phyloP scores from a whole-genome alignment of 1,140 invertebrate genomes.

The Chironomus tepperi region DNA sequence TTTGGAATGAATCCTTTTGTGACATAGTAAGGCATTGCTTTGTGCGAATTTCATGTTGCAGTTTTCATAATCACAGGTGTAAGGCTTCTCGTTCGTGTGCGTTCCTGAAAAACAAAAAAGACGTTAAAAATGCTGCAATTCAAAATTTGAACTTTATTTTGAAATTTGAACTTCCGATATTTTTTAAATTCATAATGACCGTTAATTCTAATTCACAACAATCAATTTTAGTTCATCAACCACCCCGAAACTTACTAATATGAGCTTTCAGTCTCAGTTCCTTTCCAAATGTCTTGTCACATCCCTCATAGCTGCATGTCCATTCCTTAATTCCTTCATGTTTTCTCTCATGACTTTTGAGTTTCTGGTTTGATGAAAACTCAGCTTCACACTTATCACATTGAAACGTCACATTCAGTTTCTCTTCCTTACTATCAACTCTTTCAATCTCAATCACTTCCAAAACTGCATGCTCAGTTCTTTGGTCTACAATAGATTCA shows the following conservation, averaged over 20 bases:
- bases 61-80: constrained; percentile 9
- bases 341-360: background rate
- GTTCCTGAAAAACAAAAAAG: constrained; percentile 25
- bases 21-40: constrained; percentile 24
- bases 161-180: no score
- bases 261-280: background rate
- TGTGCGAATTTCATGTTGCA: constrained; percentile 26
- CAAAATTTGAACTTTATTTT: no score
- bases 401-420: background rate
- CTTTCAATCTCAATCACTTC: background rate
- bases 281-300: background rate
- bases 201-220: background rate
- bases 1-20: constrained; percentile 26
- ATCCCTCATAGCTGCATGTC: background rate
- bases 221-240: background rate
- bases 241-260: background rate
- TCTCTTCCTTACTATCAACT: background rate
- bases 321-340: constrained; percentile 25
- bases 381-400: background rate
- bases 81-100: constrained; percentile 24
- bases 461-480: background rate
- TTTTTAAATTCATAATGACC: background rate
- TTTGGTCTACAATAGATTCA: background rate
- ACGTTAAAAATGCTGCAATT: no score
- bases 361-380: constrained; percentile 25